Evolutionary conservation across 2,797 vertebrate genomes (phyloP).

Genomic region (Hemitrygon akajei): DNA sequence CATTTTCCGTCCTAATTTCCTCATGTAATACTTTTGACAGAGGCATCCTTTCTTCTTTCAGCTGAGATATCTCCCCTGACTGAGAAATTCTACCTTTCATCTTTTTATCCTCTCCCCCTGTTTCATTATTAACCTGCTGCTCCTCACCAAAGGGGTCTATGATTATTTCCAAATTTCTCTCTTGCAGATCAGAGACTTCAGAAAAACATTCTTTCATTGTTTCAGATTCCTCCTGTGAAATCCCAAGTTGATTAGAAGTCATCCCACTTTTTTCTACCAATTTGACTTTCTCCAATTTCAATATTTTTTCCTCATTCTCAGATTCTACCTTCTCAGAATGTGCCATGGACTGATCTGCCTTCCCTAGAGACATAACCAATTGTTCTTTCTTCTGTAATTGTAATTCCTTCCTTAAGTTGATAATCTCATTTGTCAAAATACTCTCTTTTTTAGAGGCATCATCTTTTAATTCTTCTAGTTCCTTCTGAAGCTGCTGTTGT

Average conservation of each 20-base stretch:
- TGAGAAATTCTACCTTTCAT: constrained; percentile 47
- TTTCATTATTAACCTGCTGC: constrained; percentile 42
- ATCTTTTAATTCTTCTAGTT: constrained; percentile 54
- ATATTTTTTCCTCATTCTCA: constrained; percentile 59
- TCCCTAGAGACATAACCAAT: constrained; percentile 50
- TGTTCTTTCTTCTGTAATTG: constrained; percentile 54
- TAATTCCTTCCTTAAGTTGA: constrained; percentile 58
- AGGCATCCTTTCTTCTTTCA: constrained; percentile 50
- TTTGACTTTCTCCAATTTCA: constrained; percentile 50
- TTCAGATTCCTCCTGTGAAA: constrained; percentile 47
- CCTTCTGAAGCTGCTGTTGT: constrained; percentile 63
- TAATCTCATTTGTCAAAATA: constrained; percentile 59
- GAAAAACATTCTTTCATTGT: constrained; percentile 57
- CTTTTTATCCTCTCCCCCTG: constrained; percentile 44
- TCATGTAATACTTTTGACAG: constrained; percentile 51
- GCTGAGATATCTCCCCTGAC: constrained; percentile 41
- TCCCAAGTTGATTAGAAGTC: constrained; percentile 39
- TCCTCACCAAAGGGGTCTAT: constrained; percentile 6
- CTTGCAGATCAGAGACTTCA: constrained; percentile 57
- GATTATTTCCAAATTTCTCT: constrained; percentile 55
- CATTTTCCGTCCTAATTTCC: constrained; percentile 51
- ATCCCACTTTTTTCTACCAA: constrained; percentile 55
- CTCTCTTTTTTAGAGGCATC: constrained; percentile 59
- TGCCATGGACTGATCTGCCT: constrained; percentile 49
- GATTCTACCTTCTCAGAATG: constrained; percentile 59